Base-by-base conservation (phyloP, 2,888 invertebrate genomes). In the Dicycla oo region DNA sequence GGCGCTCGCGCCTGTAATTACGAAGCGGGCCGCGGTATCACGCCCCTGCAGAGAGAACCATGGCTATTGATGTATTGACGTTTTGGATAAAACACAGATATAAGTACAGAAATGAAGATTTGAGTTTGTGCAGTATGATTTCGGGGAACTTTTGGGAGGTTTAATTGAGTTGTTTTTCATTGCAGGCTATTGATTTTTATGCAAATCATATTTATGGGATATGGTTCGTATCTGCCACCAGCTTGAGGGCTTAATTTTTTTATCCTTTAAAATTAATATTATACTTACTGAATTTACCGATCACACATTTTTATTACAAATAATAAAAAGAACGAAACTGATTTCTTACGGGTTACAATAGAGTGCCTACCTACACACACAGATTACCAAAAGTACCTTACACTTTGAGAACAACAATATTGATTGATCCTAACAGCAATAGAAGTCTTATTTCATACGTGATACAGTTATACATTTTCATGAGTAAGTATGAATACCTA, bases 21-120 rank as follows among this genome's bases (percentile, higher is more conserved):
- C 90, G 91, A 85, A 82, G 86, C 90, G 88, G 89, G 87, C 92
- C 93, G 92, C 92, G 86, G 80, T 86, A 80, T 83, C 88, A 88
- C 94, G 94, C 92, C 93, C 92, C 89, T 88, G 88, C 84, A 82
- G 87, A 88, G 88, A 87, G 71, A 86, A 84, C 88, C 87, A 84
- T 83, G 85, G 86, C 87, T 91, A 92, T 94, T 94, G 94, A 95
- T 95, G 94, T 93, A 95, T 95, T 91, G 94, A 94, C 91, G 89
- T 88, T 89, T 88, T 89, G 73, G 73, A 84, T 82, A 82, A 86
- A 89, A 91, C 73, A 92, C 87, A 80, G 74, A 86, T 82, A 85
- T 85, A 91, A 82, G 88, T 88, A 81, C 83, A 69, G 81, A 89
- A 89, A 88, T 87, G 83, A 80, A 73, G 70, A 75, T 85, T 89